Evolutionary conservation across 1,140 invertebrate species (phyloP).

Genomic region (Dendrolimus punctatus): DNA sequence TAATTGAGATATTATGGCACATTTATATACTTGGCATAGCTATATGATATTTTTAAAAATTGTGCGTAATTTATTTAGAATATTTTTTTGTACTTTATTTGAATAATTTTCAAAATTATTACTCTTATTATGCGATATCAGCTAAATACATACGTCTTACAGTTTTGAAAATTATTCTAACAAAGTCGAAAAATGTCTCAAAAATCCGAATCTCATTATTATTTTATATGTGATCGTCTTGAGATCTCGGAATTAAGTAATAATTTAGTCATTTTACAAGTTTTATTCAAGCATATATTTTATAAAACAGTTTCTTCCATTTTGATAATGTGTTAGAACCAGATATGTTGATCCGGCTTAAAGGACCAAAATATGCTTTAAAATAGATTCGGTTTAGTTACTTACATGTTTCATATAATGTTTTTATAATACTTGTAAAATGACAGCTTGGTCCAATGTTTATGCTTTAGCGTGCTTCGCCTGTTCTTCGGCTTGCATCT

Average conservation of each 20-base stretch:
- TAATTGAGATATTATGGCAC: conserved; percentile 23
- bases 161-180: background rate
- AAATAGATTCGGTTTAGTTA: background rate
- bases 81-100: conserved; percentile 7
- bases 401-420: background rate
- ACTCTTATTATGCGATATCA: background rate
- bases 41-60: conserved; percentile 14
- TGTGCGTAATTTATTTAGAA: conserved; percentile 29
- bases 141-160: background rate
- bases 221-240: conserved; percentile 12
- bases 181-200: conserved; percentile 1
- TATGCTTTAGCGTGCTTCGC: conserved; percentile 47
- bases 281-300: background rate
- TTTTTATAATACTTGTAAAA: background rate
- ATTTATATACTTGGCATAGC: conserved; percentile 12
- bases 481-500: conserved; percentile 77
- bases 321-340: background rate
- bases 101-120: background rate
- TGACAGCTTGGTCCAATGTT: conserved; percentile 3
- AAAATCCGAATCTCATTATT: conserved; percentile 7
- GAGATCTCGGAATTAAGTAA: conserved; percentile 32
- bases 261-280: background rate
- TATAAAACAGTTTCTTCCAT: background rate
- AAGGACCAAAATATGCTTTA: no score
- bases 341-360: background rate